Percentiles rank a stretch among this genome's conserved stretches.
Conservation (phyloP, 2,113 vertebrate genomes). For the Acinonyx jubatus region DNA sequence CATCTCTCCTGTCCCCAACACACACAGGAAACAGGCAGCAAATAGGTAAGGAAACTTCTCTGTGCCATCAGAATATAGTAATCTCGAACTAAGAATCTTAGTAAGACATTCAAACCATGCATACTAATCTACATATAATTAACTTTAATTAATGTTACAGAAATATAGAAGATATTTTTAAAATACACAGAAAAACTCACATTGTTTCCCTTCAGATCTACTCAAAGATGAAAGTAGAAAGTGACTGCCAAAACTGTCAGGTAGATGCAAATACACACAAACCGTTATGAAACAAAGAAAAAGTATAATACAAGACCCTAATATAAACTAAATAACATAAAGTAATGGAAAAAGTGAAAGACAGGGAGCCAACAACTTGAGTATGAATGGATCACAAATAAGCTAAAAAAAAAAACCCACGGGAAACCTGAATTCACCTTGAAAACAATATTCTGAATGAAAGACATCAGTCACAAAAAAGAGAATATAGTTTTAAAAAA, state of each 20-base stretch:
- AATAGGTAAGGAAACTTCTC: not conserved
- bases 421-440: not conserved
- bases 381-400: not conserved
- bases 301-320: not conserved
- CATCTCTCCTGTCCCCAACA: not conserved
- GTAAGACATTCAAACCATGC: not conserved
- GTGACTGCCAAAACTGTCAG: not conserved
- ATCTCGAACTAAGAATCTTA: not conserved
- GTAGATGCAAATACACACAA: not conserved
- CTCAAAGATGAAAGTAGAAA: not conserved
- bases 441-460: not conserved
- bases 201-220: not conserved
- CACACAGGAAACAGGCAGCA: not conserved
- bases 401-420: not conserved
- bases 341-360: not conserved
- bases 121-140: not conserved
- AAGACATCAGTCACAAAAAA: not conserved
- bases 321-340: not conserved
- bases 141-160: not conserved
- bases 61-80: not conserved
- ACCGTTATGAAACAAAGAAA: not conserved
- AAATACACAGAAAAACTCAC: not conserved
- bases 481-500: not conserved
- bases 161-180: conserved; percentile 15
- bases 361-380: not conserved